Evolutionary conservation across 2,113 vertebrate genomes (phyloP).

Genomic region (Calypte anna): DNA sequence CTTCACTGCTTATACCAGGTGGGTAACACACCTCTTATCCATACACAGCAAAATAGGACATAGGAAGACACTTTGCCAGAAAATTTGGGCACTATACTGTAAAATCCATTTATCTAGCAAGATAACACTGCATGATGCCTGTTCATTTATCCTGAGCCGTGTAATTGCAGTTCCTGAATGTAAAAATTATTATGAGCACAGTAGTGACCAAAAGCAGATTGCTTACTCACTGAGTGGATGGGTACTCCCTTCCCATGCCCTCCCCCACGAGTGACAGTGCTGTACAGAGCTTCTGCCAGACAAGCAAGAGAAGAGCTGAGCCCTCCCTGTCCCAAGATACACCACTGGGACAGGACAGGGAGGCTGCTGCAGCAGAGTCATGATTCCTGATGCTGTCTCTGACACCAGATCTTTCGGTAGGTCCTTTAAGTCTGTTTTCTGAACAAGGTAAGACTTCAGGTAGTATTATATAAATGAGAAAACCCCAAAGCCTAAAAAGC

Average conservation of each 20-base stretch:
- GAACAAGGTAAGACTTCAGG: neutral
- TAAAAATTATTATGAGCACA: neutral
- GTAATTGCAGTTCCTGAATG: neutral
- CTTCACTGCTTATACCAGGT: neutral
- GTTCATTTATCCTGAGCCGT: neutral
- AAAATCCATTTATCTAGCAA: neutral
- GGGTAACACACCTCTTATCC: neutral
- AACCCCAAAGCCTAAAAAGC: neutral
- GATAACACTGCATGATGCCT: neutral
- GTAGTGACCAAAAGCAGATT: neutral
- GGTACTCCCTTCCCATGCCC: neutral
- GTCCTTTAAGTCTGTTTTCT: neutral
- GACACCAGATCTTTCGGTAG: neutral
- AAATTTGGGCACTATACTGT: neutral
- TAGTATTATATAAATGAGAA: neutral
- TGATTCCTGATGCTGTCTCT: neutral
- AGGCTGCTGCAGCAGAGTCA: neutral
- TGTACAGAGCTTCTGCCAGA: neutral
- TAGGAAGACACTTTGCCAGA: neutral
- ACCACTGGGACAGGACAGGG: neutral
- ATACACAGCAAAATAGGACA: neutral
- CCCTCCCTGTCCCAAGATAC: neutral
- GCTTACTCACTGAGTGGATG: neutral
- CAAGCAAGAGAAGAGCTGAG: neutral
- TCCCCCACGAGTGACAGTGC: accelerated